phyloP scores from a whole-genome alignment of 2,888 invertebrate genomes.

The Athrips mouffetella region DNA sequence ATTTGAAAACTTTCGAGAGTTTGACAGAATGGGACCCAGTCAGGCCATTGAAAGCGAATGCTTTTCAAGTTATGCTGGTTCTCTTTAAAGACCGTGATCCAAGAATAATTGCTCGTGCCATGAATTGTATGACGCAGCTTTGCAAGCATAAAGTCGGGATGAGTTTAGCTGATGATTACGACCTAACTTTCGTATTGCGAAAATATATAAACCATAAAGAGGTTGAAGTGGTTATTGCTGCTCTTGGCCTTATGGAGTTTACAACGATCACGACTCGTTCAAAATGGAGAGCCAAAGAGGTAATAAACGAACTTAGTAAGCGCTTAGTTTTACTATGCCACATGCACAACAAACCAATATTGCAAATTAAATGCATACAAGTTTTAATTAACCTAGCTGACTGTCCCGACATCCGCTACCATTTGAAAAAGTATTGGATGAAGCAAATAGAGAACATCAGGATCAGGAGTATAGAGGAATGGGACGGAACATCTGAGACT shows the following conservation, averaged over 20 bases:
- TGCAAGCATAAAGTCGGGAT: constrained; percentile 61
- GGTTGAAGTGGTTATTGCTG: constrained; percentile 47
- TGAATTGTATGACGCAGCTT: constrained; percentile 61
- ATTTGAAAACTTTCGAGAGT: constrained; percentile 51
- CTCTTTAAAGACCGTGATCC: constrained; percentile 44
- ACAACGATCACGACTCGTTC: constrained; percentile 59
- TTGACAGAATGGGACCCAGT: constrained; percentile 57
- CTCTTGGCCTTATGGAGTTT: constrained; percentile 49
- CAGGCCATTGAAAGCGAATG: constrained; percentile 51
- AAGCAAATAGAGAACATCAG: constrained; percentile 35
- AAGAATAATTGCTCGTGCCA: constrained; percentile 45
- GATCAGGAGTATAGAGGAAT: constrained; percentile 53
- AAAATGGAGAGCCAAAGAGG: constrained; percentile 65
- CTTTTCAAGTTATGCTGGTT: constrained; percentile 53
- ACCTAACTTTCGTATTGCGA: constrained; percentile 43
- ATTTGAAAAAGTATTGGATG: constrained; percentile 49
- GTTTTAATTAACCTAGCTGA: constrained; percentile 64
- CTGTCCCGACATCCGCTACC: constrained; percentile 55
- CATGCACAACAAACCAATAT: constrained; percentile 42
- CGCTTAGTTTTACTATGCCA: constrained; percentile 43
- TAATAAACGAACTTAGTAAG: constrained; percentile 40
- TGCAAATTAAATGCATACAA: constrained; percentile 56
- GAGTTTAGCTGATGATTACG: constrained; percentile 53
- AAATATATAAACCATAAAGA: constrained; percentile 34
- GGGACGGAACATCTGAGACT: constrained; percentile 57